Conservation (phyloP, 2,797 vertebrate species). For the Halcyon chelicuti region DNA sequence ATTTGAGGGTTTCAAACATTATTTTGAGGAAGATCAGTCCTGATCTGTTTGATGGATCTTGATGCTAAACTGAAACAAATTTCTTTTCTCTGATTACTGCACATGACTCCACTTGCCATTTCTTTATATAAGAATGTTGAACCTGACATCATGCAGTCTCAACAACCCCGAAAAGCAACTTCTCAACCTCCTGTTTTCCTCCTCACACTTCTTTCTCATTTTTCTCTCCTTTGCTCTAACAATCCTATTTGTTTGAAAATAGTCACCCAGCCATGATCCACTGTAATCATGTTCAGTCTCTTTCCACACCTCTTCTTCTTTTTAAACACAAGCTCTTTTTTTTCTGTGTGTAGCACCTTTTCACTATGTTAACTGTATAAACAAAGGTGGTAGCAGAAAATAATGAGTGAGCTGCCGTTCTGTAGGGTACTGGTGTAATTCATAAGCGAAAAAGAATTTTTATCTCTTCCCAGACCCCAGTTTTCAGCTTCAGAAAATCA, state of each 20-base stretch:
- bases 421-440: neutral
- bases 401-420: neutral
- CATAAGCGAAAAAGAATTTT: neutral
- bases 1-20: neutral
- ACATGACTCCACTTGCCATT: neutral
- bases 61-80: neutral
- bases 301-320: neutral
- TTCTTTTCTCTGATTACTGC: neutral
- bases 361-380: neutral
- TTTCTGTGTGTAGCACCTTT: neutral
- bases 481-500: constrained; percentile 2
- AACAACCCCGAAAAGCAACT: neutral
- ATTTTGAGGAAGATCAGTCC: neutral
- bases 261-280: neutral
- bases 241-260: neutral
- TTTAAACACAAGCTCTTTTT: neutral
- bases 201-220: neutral
- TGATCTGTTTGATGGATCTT: neutral
- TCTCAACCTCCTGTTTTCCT: neutral
- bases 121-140: neutral
- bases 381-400: neutral
- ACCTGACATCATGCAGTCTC: neutral
- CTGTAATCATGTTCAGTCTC: neutral
- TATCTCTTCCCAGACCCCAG: neutral
- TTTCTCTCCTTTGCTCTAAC: neutral